A percentile compares a stretch with the other conserved stretches of the same genome.
Conservation (phyloP, 2,888 invertebrate species). For the Dynastes hyllus region DNA sequence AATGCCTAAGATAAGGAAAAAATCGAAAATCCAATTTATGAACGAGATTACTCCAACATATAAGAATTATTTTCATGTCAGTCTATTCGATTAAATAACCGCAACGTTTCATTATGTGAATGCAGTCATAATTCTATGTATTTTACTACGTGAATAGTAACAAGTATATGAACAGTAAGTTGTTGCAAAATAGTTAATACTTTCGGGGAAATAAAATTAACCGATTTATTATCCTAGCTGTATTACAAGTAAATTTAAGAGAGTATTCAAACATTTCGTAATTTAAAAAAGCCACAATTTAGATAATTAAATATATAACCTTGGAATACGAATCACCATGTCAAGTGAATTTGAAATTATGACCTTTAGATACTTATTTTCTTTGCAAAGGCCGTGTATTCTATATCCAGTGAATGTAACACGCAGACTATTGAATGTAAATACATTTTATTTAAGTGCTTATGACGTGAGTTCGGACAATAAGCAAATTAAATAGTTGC, state of each 20-base stretch:
- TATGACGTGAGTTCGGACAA: background rate
- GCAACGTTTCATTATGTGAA: background rate
- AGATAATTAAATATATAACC: slow-evolving; percentile 2
- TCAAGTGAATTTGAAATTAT: slow-evolving; percentile 25
- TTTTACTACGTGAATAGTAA: too few species aligned
- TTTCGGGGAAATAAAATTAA: too few species aligned
- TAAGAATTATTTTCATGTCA: background rate
- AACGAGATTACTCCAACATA: background rate
- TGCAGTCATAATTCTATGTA: background rate
- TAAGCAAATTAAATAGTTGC: slow-evolving; percentile 1
- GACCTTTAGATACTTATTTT: slow-evolving; percentile 31
- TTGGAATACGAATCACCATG: background rate
- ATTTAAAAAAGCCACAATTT: background rate
- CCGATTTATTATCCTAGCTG: too few species aligned
- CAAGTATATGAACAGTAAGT: too few species aligned
- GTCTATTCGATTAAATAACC: background rate
- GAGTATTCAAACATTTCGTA: too few species aligned
- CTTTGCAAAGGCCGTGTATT: background rate
- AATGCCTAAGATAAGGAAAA: background rate
- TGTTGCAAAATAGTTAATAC: too few species aligned
- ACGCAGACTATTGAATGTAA: background rate
- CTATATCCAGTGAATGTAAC: background rate
- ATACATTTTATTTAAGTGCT: background rate
- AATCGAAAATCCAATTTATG: background rate
- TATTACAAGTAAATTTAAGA: too few species aligned